Percentiles rank a stretch among this genome's conserved stretches.
phyloP scores from a whole-genome alignment of 1,140 invertebrate genomes.

The Platyscapa corneri region DNA sequence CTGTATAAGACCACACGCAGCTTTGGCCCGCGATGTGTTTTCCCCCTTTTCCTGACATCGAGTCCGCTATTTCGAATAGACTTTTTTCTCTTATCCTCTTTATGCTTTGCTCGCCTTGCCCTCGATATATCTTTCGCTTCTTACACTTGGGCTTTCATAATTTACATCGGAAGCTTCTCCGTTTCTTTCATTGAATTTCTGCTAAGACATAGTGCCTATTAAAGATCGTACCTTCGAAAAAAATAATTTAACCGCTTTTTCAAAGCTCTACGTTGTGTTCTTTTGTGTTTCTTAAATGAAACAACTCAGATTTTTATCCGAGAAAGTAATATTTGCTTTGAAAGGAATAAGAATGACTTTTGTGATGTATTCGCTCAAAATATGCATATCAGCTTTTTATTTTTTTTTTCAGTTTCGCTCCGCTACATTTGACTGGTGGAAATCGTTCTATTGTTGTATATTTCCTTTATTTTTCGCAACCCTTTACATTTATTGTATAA shows the following conservation, averaged over 20 bases:
- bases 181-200: slow-evolving; percentile 22
- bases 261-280: no score
- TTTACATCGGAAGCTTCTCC: slow-evolving; percentile 33
- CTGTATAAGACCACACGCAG: background rate
- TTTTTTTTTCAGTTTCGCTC: no score
- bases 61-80: slow-evolving; percentile 30
- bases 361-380: no score
- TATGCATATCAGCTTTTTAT: no score
- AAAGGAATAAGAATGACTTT: no score
- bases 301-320: no score
- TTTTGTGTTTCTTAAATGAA: no score
- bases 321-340: no score
- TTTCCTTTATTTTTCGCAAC: no score
- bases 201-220: background rate
- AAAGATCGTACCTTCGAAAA: background rate
- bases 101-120: slow-evolving; percentile 1
- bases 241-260: background rate
- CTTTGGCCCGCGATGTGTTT: slow-evolving; percentile 5
- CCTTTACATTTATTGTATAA: no score
- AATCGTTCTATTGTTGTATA: no score
- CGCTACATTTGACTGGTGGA: no score
- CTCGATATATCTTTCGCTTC: slow-evolving; percentile 34
- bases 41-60: slow-evolving; percentile 7
- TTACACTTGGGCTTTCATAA: slow-evolving; percentile 38
- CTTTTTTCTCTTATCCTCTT: slow-evolving; percentile 26